Conservation (phyloP, 2,113 vertebrate genomes). For the Seriola aureovittata region DNA sequence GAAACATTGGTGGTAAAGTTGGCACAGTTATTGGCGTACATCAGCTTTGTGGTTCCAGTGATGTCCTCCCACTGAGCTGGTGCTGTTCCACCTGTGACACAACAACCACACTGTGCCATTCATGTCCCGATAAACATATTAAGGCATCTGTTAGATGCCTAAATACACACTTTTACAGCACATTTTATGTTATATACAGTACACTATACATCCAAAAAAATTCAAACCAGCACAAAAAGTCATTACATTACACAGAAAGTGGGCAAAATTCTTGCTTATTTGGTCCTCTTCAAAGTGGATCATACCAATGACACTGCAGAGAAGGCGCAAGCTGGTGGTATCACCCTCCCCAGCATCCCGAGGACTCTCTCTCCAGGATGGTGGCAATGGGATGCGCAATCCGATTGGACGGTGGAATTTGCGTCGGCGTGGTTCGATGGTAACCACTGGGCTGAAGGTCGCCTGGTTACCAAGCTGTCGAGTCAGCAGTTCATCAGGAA, state of each 20-base stretch:
- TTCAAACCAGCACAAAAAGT: not conserved
- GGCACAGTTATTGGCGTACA: constrained; percentile 94
- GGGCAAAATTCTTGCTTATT: not conserved
- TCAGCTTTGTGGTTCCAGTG: constrained; percentile 96
- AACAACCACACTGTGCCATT: constrained; percentile 40
- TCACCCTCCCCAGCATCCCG: constrained; percentile 95
- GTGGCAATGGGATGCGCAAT: constrained; percentile 93
- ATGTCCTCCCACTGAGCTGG: constrained; percentile 99
- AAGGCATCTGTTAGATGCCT: not conserved
- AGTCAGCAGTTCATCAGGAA: constrained; percentile 95
- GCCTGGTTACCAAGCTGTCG: constrained; percentile 97
- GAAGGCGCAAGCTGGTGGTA: constrained; percentile 95
- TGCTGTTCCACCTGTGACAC: constrained; percentile 91
- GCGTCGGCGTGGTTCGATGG: constrained; percentile 93
- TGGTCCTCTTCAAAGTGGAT: not conserved
- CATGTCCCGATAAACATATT: not conserved
- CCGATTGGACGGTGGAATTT: constrained; percentile 98
- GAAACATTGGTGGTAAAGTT: constrained; percentile 99
- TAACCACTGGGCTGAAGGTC: constrained; percentile 98
- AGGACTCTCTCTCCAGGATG: constrained; percentile 95
- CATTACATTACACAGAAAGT: not conserved
- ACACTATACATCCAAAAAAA: not conserved
- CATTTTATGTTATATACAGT: not conserved
- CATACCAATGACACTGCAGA: constrained; percentile 97
- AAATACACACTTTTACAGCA: not conserved